Base-by-base conservation (phyloP, 2,797 vertebrate species). In the Valencia hispanica region DNA sequence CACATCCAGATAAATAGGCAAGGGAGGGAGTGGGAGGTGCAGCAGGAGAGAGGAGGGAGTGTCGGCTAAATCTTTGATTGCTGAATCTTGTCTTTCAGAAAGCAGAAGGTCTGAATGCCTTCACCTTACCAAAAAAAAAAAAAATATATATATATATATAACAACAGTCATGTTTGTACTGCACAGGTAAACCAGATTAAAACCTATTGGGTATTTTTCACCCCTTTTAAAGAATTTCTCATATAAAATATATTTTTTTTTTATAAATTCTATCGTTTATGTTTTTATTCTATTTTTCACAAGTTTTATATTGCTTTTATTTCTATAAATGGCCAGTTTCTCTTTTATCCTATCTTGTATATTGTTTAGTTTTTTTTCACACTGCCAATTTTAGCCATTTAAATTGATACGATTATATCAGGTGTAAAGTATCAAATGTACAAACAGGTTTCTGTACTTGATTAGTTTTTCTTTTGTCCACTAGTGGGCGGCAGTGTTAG, bases 21-120 rank as follows among this genome's bases (percentile, higher is more conserved):
- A 70, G 27, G 39, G 5, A 14, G 47, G 8, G 50, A 74, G 69
- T 32, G 77, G 77, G 81, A 74, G 82, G 77, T 25, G 74, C 8
- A 36, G 75, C 74, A 41, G 81, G 61, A 65, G 70, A 74, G 69
- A 71, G 80, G 77, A 77, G 80, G 82, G 34, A 75, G 81, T 87
- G 88, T 86, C 87, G 90, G 47, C 80, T 61, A 48, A 84, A 84
- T 79, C 92, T 93, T 92, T 93, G 89, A 92, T 90, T 93, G 83
- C 76, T 92, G 89, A 92, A 86, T 86, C 91, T 82, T 79, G 87
- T 89, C 91, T 70, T 77, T 90, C 86, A 88, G 86, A 92, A 82
- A 34, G 20, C 48, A 50, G 68, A 69, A 30, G 47, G 15, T 53
- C 63, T 11, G n/a, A 75, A 77, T 74, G 70, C 59, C 41, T 3